phyloP scores from a whole-genome alignment of 2,888 invertebrate genomes.

The Eledona agricola region DNA sequence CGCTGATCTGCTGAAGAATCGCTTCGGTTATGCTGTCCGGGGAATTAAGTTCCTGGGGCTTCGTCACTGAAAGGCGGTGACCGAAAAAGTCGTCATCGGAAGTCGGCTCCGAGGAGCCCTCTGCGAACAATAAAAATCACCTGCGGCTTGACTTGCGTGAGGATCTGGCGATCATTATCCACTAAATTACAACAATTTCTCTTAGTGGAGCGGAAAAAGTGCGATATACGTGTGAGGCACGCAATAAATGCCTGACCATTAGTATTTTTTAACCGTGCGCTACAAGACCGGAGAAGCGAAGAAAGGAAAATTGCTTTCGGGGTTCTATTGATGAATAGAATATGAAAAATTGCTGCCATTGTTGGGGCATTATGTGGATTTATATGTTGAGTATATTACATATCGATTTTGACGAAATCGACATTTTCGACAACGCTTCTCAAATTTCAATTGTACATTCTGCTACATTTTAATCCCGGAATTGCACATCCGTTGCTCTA shows the following conservation, averaged over 20 bases:
- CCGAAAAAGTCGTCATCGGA: conserved; percentile 61
- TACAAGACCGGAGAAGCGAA: conserved; percentile 23
- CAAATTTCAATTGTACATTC: too few species aligned
- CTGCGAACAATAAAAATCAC: too few species aligned
- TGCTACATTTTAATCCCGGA: too few species aligned
- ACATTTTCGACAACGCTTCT: too few species aligned
- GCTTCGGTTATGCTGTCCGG: conserved; percentile 74
- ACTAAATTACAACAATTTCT: neutral
- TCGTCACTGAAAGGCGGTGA: conserved; percentile 48
- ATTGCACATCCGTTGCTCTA: too few species aligned
- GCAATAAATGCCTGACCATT: conserved; percentile 24
- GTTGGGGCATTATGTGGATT: conserved; percentile 27
- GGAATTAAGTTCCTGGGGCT: conserved; percentile 71
- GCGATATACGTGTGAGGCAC: conserved; percentile 17
- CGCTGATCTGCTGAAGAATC: conserved; percentile 57
- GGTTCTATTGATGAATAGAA: conserved; percentile 32
- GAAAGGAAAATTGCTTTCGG: conserved; percentile 31
- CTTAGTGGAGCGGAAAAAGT: conserved; percentile 8
- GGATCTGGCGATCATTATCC: neutral
- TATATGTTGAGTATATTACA: conserved; percentile 22
- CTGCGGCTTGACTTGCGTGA: neutral
- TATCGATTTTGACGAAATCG: conserved; percentile 21
- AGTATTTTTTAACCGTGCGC: conserved; percentile 30
- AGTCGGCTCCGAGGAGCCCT: conserved; percentile 61
- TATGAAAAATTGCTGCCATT: conserved; percentile 33